Evolutionary conservation across 1,140 invertebrate genomes (phyloP).

Genomic region (Seison nebaliae): DNA sequence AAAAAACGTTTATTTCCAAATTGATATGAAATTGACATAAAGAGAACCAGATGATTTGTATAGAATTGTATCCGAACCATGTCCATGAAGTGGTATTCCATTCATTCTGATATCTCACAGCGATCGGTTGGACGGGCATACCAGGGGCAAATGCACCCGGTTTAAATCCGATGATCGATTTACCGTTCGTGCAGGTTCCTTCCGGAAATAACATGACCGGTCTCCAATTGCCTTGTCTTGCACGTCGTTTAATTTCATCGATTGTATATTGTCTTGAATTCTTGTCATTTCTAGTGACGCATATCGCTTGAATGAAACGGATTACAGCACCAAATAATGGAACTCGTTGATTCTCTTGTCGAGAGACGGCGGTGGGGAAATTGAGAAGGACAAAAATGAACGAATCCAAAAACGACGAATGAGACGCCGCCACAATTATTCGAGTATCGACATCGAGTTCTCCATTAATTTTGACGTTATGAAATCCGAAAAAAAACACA

Average conservation of each 20-base stretch:
- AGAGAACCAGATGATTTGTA: constrained; percentile 60
- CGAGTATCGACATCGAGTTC: constrained; percentile 44
- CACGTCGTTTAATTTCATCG: constrained; percentile 56
- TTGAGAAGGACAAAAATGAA: constrained; percentile 48
- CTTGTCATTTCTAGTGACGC: constrained; percentile 64
- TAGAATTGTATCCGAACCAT: constrained; percentile 76
- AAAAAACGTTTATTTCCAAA: constrained; percentile 48
- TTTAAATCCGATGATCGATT: constrained; percentile 75
- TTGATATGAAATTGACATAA: constrained; percentile 60
- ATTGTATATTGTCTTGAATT: constrained; percentile 67
- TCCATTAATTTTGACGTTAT: constrained; percentile 42
- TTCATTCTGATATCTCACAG: constrained; percentile 64
- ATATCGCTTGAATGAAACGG: constrained; percentile 70
- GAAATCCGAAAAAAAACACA: constrained; percentile 36
- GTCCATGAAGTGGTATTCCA: constrained; percentile 80
- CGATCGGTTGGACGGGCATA: constrained; percentile 70
- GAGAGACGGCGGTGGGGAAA: constrained; percentile 48
- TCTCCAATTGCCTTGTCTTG: constrained; percentile 60
- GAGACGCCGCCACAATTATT: constrained; percentile 56
- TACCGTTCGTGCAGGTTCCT: constrained; percentile 74
- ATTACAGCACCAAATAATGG: constrained; percentile 60
- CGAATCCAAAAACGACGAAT: constrained; percentile 65
- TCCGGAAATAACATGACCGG: constrained; percentile 80
- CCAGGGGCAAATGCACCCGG: constrained; percentile 56
- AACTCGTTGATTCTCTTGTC: constrained; percentile 44